Base-by-base conservation (phyloP, 2,113 vertebrate genomes). In the Gracilinanus agilis region DNA sequence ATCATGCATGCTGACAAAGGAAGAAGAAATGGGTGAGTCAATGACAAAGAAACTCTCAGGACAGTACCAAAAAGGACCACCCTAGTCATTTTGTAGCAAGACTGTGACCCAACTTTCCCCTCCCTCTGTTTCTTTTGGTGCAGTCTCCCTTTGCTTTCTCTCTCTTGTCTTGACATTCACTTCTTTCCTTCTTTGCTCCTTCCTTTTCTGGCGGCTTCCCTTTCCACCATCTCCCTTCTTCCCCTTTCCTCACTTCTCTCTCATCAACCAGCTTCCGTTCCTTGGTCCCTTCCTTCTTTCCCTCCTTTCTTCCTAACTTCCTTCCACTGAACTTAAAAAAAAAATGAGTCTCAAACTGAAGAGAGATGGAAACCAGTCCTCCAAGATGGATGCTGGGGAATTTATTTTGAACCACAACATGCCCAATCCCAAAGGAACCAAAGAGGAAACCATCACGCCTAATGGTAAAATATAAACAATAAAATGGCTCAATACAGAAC, bases 311-410 rank as follows among this genome's bases (percentile, higher is more conserved):
- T 94, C 96, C 97, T 98, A 49, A 95, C 97, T 91, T 53, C 94
- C 96, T 96, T 96, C 96, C 95, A 97, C 97, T 97, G 97, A 98
- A 98, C 96, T 98, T 97, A 95, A 23, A 67, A 34, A 97, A 97
- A 98, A 98, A 98, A 98, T n/a, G n/a, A 97, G 98, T 99, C 98
- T 99, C 98, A 99, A 98, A 98, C 98, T 98, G 99, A 99, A 99
- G 98, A 99, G 99, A 99, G 98, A 97, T 98, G 98, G 98, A 99
- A 99, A 99, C 99, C 99, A 99, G 98, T 99, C 99, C 99, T 99
- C 99, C 99, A 99, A 99, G 99, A 98, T 99, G 99, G 99, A 99
- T 99, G 98, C 99, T 99, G 99, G 98, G 99, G 99, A 99, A 99
- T 98, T 99, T 98, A 97, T 96, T 97, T 97, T 97, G 97, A 98